Evolutionary conservation across 2,113 vertebrate genomes (phyloP), one percentile per base, ranked within the genome.

Genomic region (Podocnemis expansa): DNA sequence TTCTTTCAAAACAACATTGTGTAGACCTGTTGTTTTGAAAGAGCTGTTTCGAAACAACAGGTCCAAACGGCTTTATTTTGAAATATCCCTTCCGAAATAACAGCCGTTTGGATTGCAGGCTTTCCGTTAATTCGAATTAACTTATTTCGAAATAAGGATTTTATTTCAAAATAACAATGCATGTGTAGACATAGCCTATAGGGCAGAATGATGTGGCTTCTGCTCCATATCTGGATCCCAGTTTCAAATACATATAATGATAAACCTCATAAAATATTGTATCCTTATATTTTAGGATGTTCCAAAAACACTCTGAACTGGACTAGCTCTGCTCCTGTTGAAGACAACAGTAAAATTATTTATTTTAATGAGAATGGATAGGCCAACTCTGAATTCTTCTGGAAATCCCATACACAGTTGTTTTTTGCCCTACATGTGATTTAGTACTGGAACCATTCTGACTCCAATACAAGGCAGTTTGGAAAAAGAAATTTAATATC

Each of bases 181-280:
- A n/a, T n/a, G n/a, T n/a, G n/a, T n/a, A n/a, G n/a, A n/a, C n/a
- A n/a, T n/a, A n/a, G n/a, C n/a, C n/a, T 51, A 29, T 0, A 0
- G 63, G n/a, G 38, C 38, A 70, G 55, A 34, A 91, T 29, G 1
- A 8, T 27, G 63, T 13, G 0, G 31, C 54, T 52, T 9, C 0
- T 16, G 5, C 67, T 75, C 88, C 85, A 16, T 9, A 80, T 19
- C 1, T 24, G 17, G 82, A 3, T 24, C 9, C 43, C 41, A 91
- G 52, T 6, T 55, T 1, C 56, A 67, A 87, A 84, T 55, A 80
- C 1, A 10, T 76, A 31, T 80, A 63, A 63, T 8, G 16, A 63
- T 63, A 63, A 63, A 5, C 31, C 34, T 76, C 73, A 38, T 92
- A 67, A 1, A 1, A 24, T 21, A 29, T 1, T 2, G 88, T 38